Percentiles rank a stretch among this genome's conserved stretches.
phyloP scores from a whole-genome alignment of 2,797 vertebrate genomes.

The Dendrocincla tyrannina region DNA sequence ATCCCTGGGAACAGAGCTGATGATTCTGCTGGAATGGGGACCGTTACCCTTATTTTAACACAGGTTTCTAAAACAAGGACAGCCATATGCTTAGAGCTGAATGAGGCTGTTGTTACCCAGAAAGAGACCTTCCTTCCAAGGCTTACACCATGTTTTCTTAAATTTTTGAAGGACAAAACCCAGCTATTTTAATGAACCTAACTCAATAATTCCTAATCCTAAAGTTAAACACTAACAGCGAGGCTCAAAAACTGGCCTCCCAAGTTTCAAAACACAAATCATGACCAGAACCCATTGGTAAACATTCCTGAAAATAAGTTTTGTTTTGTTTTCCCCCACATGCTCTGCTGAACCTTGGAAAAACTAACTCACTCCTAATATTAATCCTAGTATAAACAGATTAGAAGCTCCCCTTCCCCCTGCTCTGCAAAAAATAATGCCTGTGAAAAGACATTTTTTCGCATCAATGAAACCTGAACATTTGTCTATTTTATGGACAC shows the following conservation, averaged over 20 bases:
- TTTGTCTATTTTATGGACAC: not conserved
- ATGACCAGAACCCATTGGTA: constrained; percentile 71
- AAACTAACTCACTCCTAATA: constrained; percentile 65
- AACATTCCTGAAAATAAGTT: constrained; percentile 75
- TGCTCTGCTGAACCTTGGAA: constrained; percentile 61
- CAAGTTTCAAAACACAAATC: constrained; percentile 75
- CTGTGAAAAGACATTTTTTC: not conserved
- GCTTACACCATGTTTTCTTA: constrained; percentile 65
- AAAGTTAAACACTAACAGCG: constrained; percentile 77
- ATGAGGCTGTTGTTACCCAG: constrained; percentile 59
- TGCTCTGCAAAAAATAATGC: constrained; percentile 33
- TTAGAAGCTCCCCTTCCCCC: constrained; percentile 48
- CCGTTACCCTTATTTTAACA: constrained; percentile 30
- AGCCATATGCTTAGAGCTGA: constrained; percentile 53
- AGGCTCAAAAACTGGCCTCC: constrained; percentile 74
- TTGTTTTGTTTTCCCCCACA: constrained; percentile 66
- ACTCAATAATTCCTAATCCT: constrained; percentile 80
- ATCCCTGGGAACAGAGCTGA: constrained; percentile 48
- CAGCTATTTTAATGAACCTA: constrained; percentile 71
- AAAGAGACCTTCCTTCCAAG: constrained; percentile 34
- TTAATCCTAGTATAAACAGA: constrained; percentile 67
- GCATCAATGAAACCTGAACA: not conserved
- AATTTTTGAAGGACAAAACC: constrained; percentile 63
- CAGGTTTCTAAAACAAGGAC: constrained; percentile 53
- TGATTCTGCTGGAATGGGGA: constrained; percentile 17